Base-by-base conservation (phyloP, 2,888 invertebrate species). In the Uropetala carovei region DNA sequence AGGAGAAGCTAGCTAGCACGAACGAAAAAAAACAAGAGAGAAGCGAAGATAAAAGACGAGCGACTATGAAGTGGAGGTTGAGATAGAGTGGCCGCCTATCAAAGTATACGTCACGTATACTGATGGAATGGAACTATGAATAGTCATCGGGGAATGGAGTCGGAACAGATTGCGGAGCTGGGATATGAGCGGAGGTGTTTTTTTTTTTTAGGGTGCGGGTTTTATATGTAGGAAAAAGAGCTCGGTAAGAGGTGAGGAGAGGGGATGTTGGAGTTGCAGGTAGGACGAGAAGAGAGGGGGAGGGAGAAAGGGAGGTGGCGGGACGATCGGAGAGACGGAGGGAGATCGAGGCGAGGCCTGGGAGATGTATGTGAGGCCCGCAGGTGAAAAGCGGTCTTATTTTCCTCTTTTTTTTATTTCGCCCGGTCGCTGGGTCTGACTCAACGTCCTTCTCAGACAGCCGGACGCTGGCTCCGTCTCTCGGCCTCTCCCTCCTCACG, bases 371-470 rank as follows among this genome's bases (percentile, higher is more conserved):
- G 43, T 43, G 43, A 43, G 43, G 43, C 43, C 59, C 86, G 16
- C n/a, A 60, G 86, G 89, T 89, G 89, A 89, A 83, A 83, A 43
- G 89, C 58, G 56, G 27, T 43, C 2, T 18, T 0, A 43, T 27
- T 75, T 75, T 75, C 27, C 43, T 43, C 16, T 83, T 4, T 83
- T 83, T n/a, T 22, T 86, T 27, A n/a, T 27, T 59, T 27, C 60
- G 16, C 18, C 86, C 59, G 27, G 86, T 30, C 30, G 60, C 59
- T 30, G 18, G 57, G 58, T 86, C 60, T 86, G 86, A 86, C 60
- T 89, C 89, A 64, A 89, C n/a, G 22, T 43, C 89, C 64, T 89
- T 30, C 60, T 64, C 89, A 89, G 89, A 89, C 89, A 56, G 89
- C 89, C 64, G 89, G 89, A 89, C 89, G 89, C 89, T 86, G 0